Percentiles rank a stretch among this genome's conserved stretches.
phyloP scores from a whole-genome alignment of 2,113 vertebrate genomes.

The Hippopotamus amphibius region DNA sequence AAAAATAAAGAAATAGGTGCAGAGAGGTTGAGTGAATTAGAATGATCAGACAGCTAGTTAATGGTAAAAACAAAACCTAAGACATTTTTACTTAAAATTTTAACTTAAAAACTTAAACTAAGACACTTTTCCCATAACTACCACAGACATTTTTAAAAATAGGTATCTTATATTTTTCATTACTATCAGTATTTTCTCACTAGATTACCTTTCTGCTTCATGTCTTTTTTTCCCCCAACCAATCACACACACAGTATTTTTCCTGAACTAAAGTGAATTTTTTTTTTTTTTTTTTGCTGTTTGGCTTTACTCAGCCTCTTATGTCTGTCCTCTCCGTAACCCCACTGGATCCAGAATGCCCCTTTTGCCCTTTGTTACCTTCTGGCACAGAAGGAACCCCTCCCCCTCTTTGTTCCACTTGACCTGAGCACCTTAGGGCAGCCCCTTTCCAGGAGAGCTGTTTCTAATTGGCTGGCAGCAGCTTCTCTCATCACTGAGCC shows the following conservation, averaged over 20 bases:
- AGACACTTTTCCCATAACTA: constrained; percentile 2
- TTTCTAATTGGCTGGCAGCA: constrained; percentile 87
- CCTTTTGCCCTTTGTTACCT: constrained; percentile 72
- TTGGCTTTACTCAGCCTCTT: constrained; percentile 30
- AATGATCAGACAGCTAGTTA: constrained; percentile 7
- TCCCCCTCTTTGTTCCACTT: constrained; percentile 85
- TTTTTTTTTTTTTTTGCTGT: neutral
- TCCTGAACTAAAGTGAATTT: constrained; percentile 14
- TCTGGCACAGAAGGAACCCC: constrained; percentile 80
- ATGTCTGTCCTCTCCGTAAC: constrained; percentile 60
- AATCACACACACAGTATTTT: neutral
- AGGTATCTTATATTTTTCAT: constrained; percentile 2
- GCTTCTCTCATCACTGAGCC: constrained; percentile 84
- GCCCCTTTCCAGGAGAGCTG: constrained; percentile 82
- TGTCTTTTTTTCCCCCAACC: neutral
- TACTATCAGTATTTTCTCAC: constrained; percentile 19
- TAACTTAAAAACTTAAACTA: constrained; percentile 41
- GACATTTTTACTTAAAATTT: neutral
- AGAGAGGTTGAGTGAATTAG: constrained; percentile 18
- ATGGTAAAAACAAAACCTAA: constrained; percentile 42
- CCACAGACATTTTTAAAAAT: neutral
- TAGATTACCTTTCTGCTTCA: neutral
- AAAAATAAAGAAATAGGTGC: constrained; percentile 35
- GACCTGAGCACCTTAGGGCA: constrained; percentile 85
- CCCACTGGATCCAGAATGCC: constrained; percentile 81